These are phyloP conservation scores for Phyllotis vaccarum DNA, from an alignment of 2,797 vertebrate genomes.

Conservation along the genomic window DNA sequence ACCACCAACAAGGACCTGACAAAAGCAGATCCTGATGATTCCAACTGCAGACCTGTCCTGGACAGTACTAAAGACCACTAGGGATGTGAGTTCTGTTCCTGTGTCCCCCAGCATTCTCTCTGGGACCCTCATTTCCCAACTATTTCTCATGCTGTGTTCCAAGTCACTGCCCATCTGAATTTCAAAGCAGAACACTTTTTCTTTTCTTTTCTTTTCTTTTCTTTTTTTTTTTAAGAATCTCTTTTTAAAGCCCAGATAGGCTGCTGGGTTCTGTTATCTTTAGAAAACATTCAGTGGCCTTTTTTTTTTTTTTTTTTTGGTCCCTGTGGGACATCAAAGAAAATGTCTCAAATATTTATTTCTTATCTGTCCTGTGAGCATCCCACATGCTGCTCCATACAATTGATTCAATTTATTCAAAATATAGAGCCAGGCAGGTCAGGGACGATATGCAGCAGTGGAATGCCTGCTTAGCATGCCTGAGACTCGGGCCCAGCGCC, in stretches of 20 bases:
- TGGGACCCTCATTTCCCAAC: neutral
- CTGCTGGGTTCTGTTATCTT: neutral
- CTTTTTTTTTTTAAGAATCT: neutral
- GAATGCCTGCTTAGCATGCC: neutral
- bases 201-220: neutral
- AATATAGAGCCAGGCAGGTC: neutral
- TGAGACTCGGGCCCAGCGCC: neutral
- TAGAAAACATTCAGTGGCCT: neutral
- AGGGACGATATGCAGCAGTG: neutral
- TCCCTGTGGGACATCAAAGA: neutral
- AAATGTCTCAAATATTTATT: neutral
- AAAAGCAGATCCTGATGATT: neutral
- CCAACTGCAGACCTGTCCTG: neutral
- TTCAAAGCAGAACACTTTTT: neutral
- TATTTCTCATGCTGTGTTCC: neutral
- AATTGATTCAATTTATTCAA: neutral
- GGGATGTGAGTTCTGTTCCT: neutral
- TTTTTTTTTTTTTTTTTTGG: neutral
- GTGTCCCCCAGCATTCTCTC: neutral
- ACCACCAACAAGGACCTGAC: neutral
- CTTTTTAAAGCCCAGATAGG: neutral
- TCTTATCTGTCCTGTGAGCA: neutral
- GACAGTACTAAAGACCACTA: neutral
- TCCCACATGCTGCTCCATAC: neutral
- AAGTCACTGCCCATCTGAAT: neutral